A percentile compares a stretch with the other conserved stretches of the same genome.
Conservation (phyloP, 2,797 vertebrate genomes). For the Galagoides demidoff region DNA sequence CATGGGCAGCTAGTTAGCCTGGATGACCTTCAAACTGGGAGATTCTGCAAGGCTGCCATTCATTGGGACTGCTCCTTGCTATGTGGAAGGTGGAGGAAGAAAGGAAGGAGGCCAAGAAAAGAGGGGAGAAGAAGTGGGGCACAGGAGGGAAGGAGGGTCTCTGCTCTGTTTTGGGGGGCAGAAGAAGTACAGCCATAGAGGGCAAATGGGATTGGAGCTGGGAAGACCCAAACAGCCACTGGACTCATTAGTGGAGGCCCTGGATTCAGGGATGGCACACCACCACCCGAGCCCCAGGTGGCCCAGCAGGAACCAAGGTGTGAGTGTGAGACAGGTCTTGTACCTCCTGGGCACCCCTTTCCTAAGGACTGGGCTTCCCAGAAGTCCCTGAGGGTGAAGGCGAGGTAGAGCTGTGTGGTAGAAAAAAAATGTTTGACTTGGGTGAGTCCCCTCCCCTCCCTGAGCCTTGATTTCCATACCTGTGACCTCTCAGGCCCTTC, state of each 20-base stretch:
- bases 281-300: fast-evolving
- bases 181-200: background rate
- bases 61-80: background rate
- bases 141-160: background rate
- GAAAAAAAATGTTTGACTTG: background rate
- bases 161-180: background rate
- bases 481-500: background rate
- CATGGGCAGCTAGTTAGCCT: background rate
- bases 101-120: background rate
- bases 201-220: background rate
- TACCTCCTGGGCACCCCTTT: background rate
- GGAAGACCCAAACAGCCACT: background rate
- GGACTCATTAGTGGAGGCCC: background rate
- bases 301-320: background rate
- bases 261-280: background rate
- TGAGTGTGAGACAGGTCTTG: background rate
- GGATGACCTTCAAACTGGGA: background rate
- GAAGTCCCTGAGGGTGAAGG: background rate
- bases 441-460: background rate
- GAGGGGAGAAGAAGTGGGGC: fast-evolving
- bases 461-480: background rate
- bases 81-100: background rate
- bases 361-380: background rate
- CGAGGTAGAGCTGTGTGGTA: background rate
- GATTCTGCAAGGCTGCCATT: background rate